Conservation (phyloP, 1,140 invertebrate genomes). For the Rhopalosiphum maidis region DNA sequence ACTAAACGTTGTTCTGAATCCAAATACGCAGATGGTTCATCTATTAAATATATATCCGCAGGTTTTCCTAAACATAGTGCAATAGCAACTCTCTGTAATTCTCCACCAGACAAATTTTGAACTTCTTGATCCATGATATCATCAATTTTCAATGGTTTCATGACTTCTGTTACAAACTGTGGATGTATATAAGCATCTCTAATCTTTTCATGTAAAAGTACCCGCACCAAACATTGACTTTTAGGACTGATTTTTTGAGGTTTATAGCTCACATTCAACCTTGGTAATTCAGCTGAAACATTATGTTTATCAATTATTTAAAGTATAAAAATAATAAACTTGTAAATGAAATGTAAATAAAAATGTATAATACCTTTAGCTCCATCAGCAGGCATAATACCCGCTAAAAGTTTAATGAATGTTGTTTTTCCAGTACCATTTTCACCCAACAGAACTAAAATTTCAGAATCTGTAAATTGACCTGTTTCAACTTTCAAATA, state of each 20-base stretch:
- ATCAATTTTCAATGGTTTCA: slow-evolving; percentile 98
- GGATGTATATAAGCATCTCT: slow-evolving; percentile 97
- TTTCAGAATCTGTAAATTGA: slow-evolving; percentile 99
- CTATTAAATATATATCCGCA: slow-evolving; percentile 98
- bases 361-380: slow-evolving; percentile 66
- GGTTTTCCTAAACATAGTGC: slow-evolving; percentile 97
- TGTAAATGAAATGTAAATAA: neutral
- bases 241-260: slow-evolving; percentile 99
- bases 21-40: slow-evolving; percentile 98
- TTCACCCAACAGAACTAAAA: slow-evolving; percentile 96
- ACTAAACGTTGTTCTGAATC: slow-evolving; percentile 99
- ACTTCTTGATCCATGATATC: slow-evolving; percentile 99
- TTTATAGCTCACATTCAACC: slow-evolving; percentile 98
- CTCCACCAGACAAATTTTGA: slow-evolving; percentile 98
- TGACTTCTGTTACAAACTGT: slow-evolving; percentile 98
- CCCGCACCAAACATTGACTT: slow-evolving; percentile 86
- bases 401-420: slow-evolving; percentile 97
- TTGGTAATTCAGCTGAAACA: slow-evolving; percentile 78
- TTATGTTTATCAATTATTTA: neutral
- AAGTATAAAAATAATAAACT: neutral
- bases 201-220: slow-evolving; percentile 94
- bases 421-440: slow-evolving; percentile 99
- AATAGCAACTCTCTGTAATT: slow-evolving; percentile 96
- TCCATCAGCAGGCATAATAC: slow-evolving; percentile 89
- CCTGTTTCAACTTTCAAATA: slow-evolving; percentile 82